phyloP scores from a whole-genome alignment of 2,797 vertebrate species.

The Threskiornis aethiopicus region DNA sequence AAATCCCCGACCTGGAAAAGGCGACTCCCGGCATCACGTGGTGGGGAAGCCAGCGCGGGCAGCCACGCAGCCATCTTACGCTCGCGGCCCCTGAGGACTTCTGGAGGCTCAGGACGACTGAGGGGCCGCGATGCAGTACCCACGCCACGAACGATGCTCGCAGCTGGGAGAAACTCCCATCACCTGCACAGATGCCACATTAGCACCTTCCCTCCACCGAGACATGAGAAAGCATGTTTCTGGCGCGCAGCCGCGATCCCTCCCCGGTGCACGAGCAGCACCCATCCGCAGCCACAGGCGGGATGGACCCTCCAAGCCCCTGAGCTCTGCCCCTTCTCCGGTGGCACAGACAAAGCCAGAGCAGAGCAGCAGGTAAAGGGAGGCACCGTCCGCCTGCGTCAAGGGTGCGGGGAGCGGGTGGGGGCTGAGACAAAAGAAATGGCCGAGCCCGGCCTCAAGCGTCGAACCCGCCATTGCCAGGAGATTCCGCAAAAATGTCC shows the following conservation, averaged over 20 bases:
- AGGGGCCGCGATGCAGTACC: rapidly evolving
- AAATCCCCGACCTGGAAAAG: neutral
- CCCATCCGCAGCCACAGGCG: neutral
- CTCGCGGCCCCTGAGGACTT: neutral
- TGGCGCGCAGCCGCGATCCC: neutral
- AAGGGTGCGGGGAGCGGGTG: neutral
- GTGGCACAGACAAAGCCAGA: rapidly evolving
- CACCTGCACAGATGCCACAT: neutral
- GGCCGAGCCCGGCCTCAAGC: neutral
- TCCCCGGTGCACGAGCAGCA: rapidly evolving
- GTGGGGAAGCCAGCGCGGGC: rapidly evolving
- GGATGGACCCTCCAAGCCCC: neutral
- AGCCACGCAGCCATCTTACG: neutral
- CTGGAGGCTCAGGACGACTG: rapidly evolving
- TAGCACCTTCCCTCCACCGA: neutral
- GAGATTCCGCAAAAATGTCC: neutral
- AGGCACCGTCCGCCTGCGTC: rapidly evolving
- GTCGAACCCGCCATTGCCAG: neutral
- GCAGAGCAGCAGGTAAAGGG: neutral
- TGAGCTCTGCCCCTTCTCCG: neutral
- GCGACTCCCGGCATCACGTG: rapidly evolving
- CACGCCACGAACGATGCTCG: rapidly evolving
- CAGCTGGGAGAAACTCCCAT: neutral
- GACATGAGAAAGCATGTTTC: neutral
- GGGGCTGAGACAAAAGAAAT: slow-evolving; percentile 31